Evolutionary conservation across 2,113 vertebrate genomes (phyloP).

Genomic region (Zootoca vivipara): DNA sequence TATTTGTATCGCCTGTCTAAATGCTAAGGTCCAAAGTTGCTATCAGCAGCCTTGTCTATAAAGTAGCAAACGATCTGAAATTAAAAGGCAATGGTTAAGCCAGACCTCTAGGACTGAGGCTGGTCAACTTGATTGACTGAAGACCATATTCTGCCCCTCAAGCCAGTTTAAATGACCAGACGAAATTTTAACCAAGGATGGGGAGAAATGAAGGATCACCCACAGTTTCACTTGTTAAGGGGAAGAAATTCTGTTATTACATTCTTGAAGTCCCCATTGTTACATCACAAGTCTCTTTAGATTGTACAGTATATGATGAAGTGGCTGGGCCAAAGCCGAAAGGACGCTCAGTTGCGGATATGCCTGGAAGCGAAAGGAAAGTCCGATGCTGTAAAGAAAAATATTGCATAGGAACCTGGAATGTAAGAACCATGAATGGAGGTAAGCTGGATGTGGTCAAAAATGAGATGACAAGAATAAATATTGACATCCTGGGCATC

Average conservation of each 20-base stretch:
- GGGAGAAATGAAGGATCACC: background rate
- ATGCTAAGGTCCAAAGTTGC: slow-evolving; percentile 4
- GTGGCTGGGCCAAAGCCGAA: no score
- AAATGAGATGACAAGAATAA: no score
- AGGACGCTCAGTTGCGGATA: no score
- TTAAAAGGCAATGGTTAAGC: background rate
- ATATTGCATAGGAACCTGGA: no score
- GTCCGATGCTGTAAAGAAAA: no score
- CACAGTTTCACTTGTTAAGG: background rate
- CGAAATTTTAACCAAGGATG: background rate
- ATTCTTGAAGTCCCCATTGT: background rate
- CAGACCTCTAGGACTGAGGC: background rate
- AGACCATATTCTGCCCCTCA: background rate
- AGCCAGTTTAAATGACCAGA: background rate
- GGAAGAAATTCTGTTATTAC: background rate
- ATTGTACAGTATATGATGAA: no score
- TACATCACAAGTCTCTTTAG: background rate
- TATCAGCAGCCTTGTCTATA: slow-evolving; percentile 14
- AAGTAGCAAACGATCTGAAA: slow-evolving; percentile 8
- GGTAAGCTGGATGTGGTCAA: no score
- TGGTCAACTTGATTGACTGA: background rate
- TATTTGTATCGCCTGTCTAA: background rate
- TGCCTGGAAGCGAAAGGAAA: no score
- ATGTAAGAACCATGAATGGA: no score
- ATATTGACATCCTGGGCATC: no score